A percentile compares a stretch with the other conserved stretches of the same genome.
Conservation (phyloP, 53 echinoderm and acorn worm species). For the Mesocentrotus franciscanus region DNA sequence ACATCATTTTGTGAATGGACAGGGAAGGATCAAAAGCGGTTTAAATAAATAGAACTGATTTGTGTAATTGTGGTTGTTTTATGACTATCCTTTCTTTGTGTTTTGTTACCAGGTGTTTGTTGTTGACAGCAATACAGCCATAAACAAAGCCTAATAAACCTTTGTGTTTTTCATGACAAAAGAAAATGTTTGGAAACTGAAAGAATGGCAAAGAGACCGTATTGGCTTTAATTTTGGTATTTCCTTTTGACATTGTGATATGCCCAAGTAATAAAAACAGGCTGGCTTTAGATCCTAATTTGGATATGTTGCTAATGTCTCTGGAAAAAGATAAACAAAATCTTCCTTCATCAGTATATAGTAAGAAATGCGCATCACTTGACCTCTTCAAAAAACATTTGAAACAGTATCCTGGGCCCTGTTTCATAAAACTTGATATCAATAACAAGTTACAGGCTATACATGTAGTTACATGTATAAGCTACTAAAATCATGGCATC, state of each 20-base stretch:
- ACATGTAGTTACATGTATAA: no score
- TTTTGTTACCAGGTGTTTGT: not conserved
- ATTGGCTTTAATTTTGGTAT: no score
- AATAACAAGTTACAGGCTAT: no score
- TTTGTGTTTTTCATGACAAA: not conserved
- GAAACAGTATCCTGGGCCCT: no score
- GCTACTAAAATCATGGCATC: no score
- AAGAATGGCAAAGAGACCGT: not conserved
- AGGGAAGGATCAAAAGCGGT: not conserved
- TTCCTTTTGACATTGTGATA: not conserved
- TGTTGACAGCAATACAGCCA: not conserved
- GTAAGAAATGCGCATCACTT: no score
- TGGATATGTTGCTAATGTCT: not conserved
- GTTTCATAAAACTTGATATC: no score
- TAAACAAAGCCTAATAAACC: not conserved
- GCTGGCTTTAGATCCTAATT: not conserved
- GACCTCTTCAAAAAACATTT: no score
- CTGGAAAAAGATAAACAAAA: not conserved
- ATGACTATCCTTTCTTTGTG: not conserved
- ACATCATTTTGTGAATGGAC: not conserved
- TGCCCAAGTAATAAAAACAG: not conserved
- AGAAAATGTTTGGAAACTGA: not conserved
- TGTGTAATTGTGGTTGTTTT: constrained; percentile 39
- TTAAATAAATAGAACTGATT: not conserved
- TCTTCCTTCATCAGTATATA: not conserved